These are phyloP conservation scores for Carassius carassius DNA, from an alignment of 2,113 vertebrate species.

Conservation along the genomic window DNA sequence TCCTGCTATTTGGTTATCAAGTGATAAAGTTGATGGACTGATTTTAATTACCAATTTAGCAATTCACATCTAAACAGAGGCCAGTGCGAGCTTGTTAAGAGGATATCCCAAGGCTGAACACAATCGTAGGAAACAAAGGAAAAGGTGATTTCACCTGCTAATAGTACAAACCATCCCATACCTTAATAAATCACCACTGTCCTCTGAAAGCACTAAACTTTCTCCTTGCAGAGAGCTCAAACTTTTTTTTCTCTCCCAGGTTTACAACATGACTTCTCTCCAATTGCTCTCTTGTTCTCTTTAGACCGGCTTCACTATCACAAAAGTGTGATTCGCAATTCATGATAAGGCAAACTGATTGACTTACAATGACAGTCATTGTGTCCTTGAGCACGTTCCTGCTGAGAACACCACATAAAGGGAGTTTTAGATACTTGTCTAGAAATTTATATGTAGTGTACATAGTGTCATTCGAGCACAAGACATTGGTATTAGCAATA, in stretches of 20 bases:
- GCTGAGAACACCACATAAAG: neutral
- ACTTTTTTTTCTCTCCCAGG: slow-evolving; percentile 37
- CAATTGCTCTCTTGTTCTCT: slow-evolving; percentile 45
- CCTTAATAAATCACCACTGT: slow-evolving; percentile 37
- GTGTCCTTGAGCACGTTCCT: slow-evolving; percentile 24
- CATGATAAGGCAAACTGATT: slow-evolving; percentile 47
- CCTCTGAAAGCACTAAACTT: slow-evolving; percentile 37
- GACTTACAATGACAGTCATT: slow-evolving; percentile 30
- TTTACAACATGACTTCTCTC: slow-evolving; percentile 53
- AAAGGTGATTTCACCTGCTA: slow-evolving; percentile 30
- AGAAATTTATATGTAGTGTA: neutral
- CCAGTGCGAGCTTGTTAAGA: neutral
- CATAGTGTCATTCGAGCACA: neutral
- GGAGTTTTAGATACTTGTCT: neutral
- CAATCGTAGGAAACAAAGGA: neutral
- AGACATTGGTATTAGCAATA: neutral
- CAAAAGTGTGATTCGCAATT: slow-evolving; percentile 54
- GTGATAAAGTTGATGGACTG: neutral
- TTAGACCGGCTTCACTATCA: slow-evolving; percentile 35
- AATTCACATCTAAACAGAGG: slow-evolving; percentile 16
- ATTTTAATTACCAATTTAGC: slow-evolving; percentile 10
- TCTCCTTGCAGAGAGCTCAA: slow-evolving; percentile 40
- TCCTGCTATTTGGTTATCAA: neutral
- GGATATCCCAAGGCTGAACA: neutral
- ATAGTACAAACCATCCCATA: slow-evolving; percentile 42